Percentiles rank a stretch among this genome's conserved stretches.
Conservation (phyloP, 2,113 vertebrate genomes). For the Stigmatopora argus region DNA sequence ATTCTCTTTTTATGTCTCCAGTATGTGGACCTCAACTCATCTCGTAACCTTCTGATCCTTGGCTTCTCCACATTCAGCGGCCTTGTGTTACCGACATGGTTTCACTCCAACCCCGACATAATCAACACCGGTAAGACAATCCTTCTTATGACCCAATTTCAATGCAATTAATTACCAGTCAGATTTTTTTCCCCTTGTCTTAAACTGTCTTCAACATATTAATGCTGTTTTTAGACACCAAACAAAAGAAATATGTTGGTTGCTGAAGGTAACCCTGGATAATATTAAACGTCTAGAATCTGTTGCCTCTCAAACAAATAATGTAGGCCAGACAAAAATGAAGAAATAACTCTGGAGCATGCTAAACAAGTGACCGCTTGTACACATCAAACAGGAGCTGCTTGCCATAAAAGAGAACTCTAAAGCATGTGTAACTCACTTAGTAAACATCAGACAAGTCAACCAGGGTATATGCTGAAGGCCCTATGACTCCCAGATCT, state of each 20-base stretch:
- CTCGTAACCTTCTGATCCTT: conserved; percentile 74
- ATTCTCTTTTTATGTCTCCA: conserved; percentile 27
- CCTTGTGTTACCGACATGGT: conserved; percentile 73
- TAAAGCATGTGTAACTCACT: neutral
- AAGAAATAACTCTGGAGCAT: too few species aligned
- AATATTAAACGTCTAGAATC: too few species aligned
- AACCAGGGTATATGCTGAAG: neutral
- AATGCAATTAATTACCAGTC: neutral
- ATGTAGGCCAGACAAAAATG: too few species aligned
- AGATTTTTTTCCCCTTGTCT: neutral
- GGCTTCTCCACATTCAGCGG: conserved; percentile 75
- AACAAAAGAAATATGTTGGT: too few species aligned
- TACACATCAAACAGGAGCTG: neutral
- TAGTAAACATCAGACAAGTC: neutral
- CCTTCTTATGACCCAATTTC: neutral
- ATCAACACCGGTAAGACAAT: conserved; percentile 60
- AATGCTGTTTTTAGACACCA: neutral
- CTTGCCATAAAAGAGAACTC: neutral
- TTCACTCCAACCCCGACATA: conserved; percentile 68
- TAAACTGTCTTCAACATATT: neutral
- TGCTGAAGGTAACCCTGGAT: too few species aligned
- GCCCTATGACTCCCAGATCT: too few species aligned
- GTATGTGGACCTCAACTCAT: conserved; percentile 76
- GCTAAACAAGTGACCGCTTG: neutral
- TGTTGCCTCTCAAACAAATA: too few species aligned